Evolutionary conservation across 2,797 vertebrate species (phyloP).

Genomic region (Danionella dracula): DNA sequence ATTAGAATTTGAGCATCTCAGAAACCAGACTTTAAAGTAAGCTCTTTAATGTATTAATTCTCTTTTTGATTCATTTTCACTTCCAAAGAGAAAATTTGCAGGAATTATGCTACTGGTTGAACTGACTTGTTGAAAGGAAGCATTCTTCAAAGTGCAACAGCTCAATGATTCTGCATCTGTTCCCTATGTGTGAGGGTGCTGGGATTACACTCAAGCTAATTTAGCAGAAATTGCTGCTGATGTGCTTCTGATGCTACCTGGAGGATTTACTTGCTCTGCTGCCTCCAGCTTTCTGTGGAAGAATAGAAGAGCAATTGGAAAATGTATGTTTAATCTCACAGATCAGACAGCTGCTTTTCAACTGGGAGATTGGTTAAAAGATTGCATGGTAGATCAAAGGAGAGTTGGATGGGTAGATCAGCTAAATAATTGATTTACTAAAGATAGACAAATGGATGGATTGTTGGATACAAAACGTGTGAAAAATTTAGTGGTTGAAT

Average conservation of each 20-base stretch:
- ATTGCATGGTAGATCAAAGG: not conserved
- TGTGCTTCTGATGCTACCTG: slow-evolving; percentile 20
- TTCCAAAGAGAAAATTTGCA: not conserved
- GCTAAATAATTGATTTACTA: not conserved
- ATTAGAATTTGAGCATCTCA: too few relatives aligned
- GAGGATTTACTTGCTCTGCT: not conserved
- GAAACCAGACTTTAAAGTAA: too few relatives aligned
- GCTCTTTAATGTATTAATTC: too few relatives aligned
- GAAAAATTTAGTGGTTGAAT: not conserved
- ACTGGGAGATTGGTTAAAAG: not conserved
- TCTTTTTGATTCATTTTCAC: too few relatives aligned
- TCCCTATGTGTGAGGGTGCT: not conserved
- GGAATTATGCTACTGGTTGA: not conserved
- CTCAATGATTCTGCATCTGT: slow-evolving; percentile 30
- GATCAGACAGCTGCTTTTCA: not conserved
- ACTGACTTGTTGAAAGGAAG: not conserved
- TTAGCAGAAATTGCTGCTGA: slow-evolving; percentile 14
- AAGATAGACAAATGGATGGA: not conserved
- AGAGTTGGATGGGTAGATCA: not conserved
- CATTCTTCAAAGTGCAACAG: slow-evolving; percentile 14
- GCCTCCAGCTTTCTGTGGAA: not conserved
- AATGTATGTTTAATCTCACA: not conserved
- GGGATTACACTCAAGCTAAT: slow-evolving; percentile 31
- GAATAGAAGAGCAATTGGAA: not conserved
- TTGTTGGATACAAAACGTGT: not conserved